phyloP scores from a whole-genome alignment of 1,140 invertebrate species.

The Gonatopus flavifemur region DNA sequence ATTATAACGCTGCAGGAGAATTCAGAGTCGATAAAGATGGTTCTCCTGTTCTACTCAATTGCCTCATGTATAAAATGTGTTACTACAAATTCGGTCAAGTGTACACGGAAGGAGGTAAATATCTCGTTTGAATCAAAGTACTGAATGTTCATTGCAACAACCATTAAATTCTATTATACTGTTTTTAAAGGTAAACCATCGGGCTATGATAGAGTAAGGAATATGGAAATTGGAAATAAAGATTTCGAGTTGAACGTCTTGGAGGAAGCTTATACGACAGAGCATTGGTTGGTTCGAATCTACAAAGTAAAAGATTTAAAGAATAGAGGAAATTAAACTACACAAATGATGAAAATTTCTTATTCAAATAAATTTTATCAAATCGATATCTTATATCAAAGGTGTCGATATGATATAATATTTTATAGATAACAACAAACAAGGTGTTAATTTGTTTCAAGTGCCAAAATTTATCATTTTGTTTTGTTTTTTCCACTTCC shows the following conservation, averaged over 20 bases:
- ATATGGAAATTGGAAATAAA: conserved; percentile 93
- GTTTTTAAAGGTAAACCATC: conserved; percentile 70
- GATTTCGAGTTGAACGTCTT: conserved; percentile 90
- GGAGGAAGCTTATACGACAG: conserved; percentile 93
- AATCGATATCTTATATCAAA: too few relatives aligned
- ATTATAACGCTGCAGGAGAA: conserved; percentile 92
- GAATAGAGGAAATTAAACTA: conserved; percentile 68
- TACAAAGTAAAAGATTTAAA: conserved; percentile 91
- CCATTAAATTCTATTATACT: background rate
- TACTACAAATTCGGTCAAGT: conserved; percentile 93
- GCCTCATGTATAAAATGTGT: conserved; percentile 96
- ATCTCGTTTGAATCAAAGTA: background rate
- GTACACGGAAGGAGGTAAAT: conserved; percentile 89
- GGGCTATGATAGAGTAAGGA: conserved; percentile 87
- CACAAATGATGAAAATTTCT: too few relatives aligned
- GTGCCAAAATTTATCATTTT: too few relatives aligned
- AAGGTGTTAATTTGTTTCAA: too few relatives aligned
- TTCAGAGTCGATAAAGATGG: conserved; percentile 93
- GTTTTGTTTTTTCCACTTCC: too few relatives aligned
- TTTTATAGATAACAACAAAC: too few relatives aligned
- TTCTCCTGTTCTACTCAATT: conserved; percentile 83
- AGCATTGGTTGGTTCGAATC: conserved; percentile 94
- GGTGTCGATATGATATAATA: too few relatives aligned
- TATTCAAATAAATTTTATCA: too few relatives aligned
- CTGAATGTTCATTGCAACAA: background rate